A percentile compares a stretch with the other conserved stretches of the same genome.
These are phyloP conservation scores for Drosophila burlai DNA, from an alignment of 1,140 invertebrate species.

Conservation along the genomic window DNA sequence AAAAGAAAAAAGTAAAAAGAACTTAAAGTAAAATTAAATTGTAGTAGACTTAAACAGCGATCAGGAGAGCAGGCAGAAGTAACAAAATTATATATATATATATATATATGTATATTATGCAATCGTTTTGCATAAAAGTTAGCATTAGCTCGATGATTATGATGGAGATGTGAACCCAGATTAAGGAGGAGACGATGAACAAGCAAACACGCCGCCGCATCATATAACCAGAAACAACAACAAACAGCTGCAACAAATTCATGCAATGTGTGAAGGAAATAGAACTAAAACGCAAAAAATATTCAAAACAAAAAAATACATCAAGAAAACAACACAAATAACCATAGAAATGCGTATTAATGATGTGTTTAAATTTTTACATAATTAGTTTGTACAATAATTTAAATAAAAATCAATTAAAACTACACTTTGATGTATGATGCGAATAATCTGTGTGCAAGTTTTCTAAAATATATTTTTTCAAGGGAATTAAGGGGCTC, in stretches of 20 bases:
- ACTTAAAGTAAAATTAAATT: conserved; percentile 30
- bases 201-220: conserved; percentile 33
- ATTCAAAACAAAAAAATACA: conserved; percentile 27
- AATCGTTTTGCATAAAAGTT: conserved; percentile 72
- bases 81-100: conserved; percentile 35
- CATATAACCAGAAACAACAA: conserved; percentile 20
- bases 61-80: conserved; percentile 36
- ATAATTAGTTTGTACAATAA: conserved; percentile 84
- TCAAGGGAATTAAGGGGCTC: too few species aligned
- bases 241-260: conserved; percentile 13
- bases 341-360: conserved; percentile 77
- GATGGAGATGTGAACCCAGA: conserved; percentile 34
- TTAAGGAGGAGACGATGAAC: conserved; percentile 49
- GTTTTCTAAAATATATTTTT: not conserved
- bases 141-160: conserved; percentile 40
- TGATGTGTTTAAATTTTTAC: conserved; percentile 81
- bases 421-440: conserved; percentile 53
- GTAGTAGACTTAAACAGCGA: conserved; percentile 35
- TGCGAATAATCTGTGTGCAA: conserved; percentile 25
- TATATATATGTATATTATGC: conserved; percentile 51
- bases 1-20: conserved; percentile 5
- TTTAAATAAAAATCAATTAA: conserved; percentile 84
- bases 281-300: conserved; percentile 57
- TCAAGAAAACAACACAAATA: conserved; percentile 43
- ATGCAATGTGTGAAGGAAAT: conserved; percentile 52